Conservation (phyloP, 2,888 invertebrate species). For the Dendrolimus pini region DNA sequence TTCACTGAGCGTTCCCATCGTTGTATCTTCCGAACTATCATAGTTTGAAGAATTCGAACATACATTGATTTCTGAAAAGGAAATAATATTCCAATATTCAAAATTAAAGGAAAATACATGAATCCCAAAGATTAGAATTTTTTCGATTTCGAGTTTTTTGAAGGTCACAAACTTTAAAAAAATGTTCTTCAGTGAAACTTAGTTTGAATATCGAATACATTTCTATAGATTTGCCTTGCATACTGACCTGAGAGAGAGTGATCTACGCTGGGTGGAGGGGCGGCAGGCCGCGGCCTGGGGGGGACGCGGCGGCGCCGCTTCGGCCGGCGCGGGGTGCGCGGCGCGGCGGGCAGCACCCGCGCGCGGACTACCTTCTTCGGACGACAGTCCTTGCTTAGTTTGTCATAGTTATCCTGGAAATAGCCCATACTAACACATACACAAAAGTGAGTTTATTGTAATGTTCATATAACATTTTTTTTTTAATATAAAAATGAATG, state of each 20-base stretch:
- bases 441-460: not conserved
- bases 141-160: not conserved
- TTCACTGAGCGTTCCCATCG: conserved; percentile 77
- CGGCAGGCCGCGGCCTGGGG: conserved; percentile 17
- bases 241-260: conserved; percentile 43
- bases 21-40: conserved; percentile 79
- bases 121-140: too few relatives aligned
- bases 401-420: conserved; percentile 86
- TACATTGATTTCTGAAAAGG: conserved; percentile 58
- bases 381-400: conserved; percentile 84
- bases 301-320: conserved; percentile 28
- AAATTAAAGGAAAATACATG: not conserved
- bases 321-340: conserved; percentile 22
- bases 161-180: not conserved
- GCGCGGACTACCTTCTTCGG: conserved; percentile 84
- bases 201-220: too few relatives aligned
- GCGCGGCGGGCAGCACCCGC: conserved; percentile 52
- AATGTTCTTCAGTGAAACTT: too few relatives aligned
- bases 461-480: not conserved
- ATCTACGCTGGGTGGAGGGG: conserved; percentile 16
- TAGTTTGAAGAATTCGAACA: conserved; percentile 79
- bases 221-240: not conserved
- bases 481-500: too few relatives aligned
- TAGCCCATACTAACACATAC: too few relatives aligned
- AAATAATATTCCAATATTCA: conserved; percentile 1